phyloP scores from a whole-genome alignment of 2,113 vertebrate species.

The Orycteropus afer region DNA sequence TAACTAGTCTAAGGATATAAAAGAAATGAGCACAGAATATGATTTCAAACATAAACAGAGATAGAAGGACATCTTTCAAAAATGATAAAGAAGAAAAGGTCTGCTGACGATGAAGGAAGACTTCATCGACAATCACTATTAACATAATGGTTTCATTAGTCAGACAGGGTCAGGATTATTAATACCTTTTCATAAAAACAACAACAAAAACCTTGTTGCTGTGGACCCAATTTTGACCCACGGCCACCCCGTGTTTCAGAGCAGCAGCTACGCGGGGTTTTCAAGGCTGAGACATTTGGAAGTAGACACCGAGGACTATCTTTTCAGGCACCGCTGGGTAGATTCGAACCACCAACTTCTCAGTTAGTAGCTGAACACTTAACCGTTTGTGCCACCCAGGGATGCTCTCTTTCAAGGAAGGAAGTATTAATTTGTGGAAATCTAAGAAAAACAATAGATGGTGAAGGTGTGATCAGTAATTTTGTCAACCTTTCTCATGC shows the following conservation, averaged over 20 bases:
- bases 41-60: not conserved
- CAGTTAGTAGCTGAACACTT: no score
- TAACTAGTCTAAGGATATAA: not conserved
- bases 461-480: not conserved
- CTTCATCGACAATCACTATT: not conserved
- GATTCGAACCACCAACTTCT: no score
- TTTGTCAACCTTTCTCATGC: not conserved
- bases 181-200: not conserved
- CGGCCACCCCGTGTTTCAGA: no score
- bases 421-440: slow-evolving; percentile 17
- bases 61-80: not conserved
- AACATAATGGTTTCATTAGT: not conserved
- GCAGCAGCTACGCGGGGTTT: no score
- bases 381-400: no score
- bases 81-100: not conserved
- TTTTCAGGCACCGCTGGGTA: no score
- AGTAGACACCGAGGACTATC: no score
- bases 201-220: no score
- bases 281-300: no score
- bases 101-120: not conserved
- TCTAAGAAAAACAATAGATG: slow-evolving; percentile 21
- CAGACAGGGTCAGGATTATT: not conserved
- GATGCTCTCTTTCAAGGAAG: slow-evolving; percentile 1
- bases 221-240: no score
- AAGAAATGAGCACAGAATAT: not conserved